Conservation (phyloP, 2,888 invertebrate species). For the Galerucella nymphaeae region DNA sequence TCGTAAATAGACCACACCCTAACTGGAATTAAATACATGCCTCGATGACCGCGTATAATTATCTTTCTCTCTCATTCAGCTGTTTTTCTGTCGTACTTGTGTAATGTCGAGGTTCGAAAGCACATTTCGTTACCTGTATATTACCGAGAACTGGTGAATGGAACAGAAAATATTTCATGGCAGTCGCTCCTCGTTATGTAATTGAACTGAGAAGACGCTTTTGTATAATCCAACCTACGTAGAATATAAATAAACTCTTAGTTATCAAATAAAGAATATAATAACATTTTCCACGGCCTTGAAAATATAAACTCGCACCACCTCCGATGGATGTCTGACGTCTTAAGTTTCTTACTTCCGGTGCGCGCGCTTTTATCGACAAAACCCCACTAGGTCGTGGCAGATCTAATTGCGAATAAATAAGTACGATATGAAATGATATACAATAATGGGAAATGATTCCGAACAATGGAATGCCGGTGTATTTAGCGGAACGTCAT, state of each 20-base stretch:
- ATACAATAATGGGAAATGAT: conserved; percentile 38
- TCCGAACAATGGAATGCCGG: conserved; percentile 26
- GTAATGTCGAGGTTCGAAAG: no score
- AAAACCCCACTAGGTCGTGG: conserved; percentile 36
- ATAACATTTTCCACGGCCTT: not conserved
- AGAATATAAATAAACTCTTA: not conserved
- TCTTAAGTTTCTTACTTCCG: conserved; percentile 23
- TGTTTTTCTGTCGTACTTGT: no score
- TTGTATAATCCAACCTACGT: no score
- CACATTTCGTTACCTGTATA: no score
- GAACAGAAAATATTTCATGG: no score
- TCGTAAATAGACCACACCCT: no score
- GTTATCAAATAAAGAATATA: not conserved
- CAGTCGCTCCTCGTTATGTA: no score
- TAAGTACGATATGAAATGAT: conserved; percentile 25
- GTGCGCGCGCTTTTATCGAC: conserved; percentile 20
- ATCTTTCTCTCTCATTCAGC: no score
- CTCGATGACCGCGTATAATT: no score
- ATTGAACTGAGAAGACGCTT: no score
- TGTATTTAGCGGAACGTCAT: conserved; percentile 24
- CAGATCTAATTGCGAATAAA: conserved; percentile 42
- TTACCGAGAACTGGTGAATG: no score
- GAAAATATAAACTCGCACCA: not conserved
- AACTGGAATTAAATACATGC: no score
- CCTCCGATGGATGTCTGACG: not conserved